A percentile compares a stretch with the other conserved stretches of the same genome.
Conservation (phyloP, 2,113 vertebrate species). For the Phalacrocorax pelagicus region DNA sequence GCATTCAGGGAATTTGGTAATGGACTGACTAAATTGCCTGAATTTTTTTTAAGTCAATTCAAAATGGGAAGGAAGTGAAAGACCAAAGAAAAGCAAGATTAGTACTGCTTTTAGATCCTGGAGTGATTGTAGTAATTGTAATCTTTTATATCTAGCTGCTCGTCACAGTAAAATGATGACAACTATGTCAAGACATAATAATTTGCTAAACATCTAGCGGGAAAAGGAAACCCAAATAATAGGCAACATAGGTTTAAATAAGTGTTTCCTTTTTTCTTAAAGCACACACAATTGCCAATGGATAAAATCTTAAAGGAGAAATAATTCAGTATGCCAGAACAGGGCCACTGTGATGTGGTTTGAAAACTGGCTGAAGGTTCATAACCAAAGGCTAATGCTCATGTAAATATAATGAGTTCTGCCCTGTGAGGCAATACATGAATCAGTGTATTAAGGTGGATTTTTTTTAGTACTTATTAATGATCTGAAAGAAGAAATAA, state of each 20-base stretch:
- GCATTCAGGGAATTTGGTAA: neutral
- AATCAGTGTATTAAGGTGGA: neutral
- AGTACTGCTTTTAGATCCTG: constrained; percentile 16
- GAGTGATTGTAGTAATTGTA: constrained; percentile 19
- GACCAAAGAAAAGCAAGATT: constrained; percentile 31
- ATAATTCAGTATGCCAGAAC: constrained; percentile 28
- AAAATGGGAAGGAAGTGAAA: constrained; percentile 28
- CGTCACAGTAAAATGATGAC: constrained; percentile 12
- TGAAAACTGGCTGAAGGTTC: constrained; percentile 44
- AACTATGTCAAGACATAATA: neutral
- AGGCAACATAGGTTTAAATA: neutral
- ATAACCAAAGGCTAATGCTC: constrained; percentile 27
- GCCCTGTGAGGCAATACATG: neutral
- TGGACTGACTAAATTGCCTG: neutral
- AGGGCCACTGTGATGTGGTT: constrained; percentile 50
- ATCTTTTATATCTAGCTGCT: neutral
- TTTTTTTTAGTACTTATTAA: constrained; percentile 5
- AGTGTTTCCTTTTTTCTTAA: constrained; percentile 29
- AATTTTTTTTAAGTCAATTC: neutral
- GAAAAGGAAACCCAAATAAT: constrained; percentile 37
- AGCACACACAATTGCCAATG: neutral
- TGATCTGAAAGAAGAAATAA: constrained; percentile 33
- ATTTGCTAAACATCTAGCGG: constrained; percentile 37
- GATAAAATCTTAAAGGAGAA: constrained; percentile 52
- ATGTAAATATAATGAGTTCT: constrained; percentile 22